Conservation (phyloP, 2,888 invertebrate genomes). For the Drosophila greeni region DNA sequence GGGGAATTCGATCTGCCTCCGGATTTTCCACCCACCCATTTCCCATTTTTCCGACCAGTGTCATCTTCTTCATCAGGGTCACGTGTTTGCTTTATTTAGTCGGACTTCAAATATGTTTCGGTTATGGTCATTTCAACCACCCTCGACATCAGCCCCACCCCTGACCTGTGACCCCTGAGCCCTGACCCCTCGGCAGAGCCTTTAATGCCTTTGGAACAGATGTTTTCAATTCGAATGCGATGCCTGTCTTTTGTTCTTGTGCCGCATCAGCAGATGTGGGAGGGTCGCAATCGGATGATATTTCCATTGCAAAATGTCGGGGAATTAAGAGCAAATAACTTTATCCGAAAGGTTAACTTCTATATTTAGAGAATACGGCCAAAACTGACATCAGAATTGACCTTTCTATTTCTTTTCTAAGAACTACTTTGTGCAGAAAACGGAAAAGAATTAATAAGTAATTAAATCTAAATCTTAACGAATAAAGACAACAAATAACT, state of each 20-base stretch:
- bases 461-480: no score
- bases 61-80: constrained; percentile 60
- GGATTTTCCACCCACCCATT: constrained; percentile 1
- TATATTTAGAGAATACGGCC: background rate
- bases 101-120: constrained; percentile 28
- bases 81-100: constrained; percentile 42
- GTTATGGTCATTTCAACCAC: constrained; percentile 25
- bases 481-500: background rate
- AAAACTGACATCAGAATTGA: background rate
- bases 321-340: constrained; percentile 16
- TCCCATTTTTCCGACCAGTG: constrained; percentile 48
- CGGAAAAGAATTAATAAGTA: no score
- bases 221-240: constrained; percentile 52
- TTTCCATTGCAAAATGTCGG: background rate
- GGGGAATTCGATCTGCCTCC: constrained; percentile 32
- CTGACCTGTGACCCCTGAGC: constrained; percentile 26
- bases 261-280: constrained; percentile 24
- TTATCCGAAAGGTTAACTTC: constrained; percentile 4
- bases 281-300: constrained; percentile 14
- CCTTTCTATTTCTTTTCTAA: no score
- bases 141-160: constrained; percentile 3
- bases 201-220: constrained; percentile 68
- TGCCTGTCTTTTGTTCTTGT: constrained; percentile 22
- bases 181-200: constrained; percentile 32
- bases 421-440: no score